A percentile compares a stretch with the other conserved stretches of the same genome.
phyloP scores from a whole-genome alignment of 2,113 vertebrate species.

The Muntiacus muntjak region DNA sequence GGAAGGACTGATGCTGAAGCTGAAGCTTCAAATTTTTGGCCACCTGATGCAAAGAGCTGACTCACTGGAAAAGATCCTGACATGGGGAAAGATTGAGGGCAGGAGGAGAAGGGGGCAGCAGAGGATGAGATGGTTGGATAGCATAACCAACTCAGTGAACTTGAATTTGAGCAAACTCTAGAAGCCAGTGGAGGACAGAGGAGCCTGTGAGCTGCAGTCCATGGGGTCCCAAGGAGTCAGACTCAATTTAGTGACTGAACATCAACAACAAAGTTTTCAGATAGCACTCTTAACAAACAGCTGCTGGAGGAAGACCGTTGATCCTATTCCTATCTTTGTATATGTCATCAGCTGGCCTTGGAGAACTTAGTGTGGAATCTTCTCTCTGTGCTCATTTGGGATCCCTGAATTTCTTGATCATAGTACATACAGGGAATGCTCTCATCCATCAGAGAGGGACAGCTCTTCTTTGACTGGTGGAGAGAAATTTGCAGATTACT shows the following conservation, averaged over 20 bases:
- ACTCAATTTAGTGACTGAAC: not conserved
- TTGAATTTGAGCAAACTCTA: not conserved
- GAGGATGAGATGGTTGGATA: not conserved
- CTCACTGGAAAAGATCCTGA: not conserved
- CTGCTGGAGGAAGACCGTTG: not conserved
- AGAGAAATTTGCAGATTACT: not conserved
- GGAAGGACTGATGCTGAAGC: not conserved
- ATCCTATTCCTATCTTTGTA: not conserved
- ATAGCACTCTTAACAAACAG: not conserved
- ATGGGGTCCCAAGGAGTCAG: not conserved
- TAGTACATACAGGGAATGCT: not conserved
- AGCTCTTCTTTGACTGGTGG: not conserved
- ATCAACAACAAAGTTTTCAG: not conserved
- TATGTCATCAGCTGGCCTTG: not conserved
- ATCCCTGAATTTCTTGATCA: not conserved
- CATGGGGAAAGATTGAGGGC: not conserved
- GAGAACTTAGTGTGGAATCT: not conserved
- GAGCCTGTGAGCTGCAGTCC: not conserved
- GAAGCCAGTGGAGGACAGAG: not conserved
- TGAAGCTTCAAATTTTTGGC: not conserved
- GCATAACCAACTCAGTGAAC: not conserved
- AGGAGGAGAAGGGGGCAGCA: not conserved
- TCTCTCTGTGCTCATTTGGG: not conserved
- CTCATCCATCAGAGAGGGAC: not conserved
- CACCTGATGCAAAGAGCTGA: not conserved